Evolutionary conservation across 2,113 vertebrate species (phyloP), one percentile per base, ranked within the genome.

Genomic region (Perca flavescens): DNA sequence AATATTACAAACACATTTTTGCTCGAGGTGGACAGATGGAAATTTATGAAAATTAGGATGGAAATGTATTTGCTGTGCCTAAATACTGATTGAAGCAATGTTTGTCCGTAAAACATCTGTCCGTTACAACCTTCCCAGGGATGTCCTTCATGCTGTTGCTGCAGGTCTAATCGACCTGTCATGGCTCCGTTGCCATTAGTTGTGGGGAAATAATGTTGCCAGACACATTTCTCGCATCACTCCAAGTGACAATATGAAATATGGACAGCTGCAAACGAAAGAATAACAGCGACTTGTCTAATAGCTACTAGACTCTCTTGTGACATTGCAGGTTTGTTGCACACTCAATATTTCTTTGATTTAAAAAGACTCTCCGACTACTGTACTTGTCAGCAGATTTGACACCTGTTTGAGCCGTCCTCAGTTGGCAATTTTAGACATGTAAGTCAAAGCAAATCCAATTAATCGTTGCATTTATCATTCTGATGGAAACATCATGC

Each of bases 321-420:
- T 21, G 46, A 57, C 6, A 28, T 5, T 28, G 25, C 34, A 50
- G 22, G 54, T 74, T 74, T 77, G 68, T 71, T 15, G 6, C 6
- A 17, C 13, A 34, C 57, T 36, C 13, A 50, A 17, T 40, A 56
- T 46, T 6, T 60, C 40, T 56, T 15, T 54, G n/a, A 56, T 63
- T 66, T 22, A 7, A 57, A 77, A 62, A 46, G 40, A 28, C 28
- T 28, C 19, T 15, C 11, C 11, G 40, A 15, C 25, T 50, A 8
- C n/a, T 25, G 28, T 25, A 19, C 22, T 58, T 40, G 40, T 12
- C 28, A 21, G 63, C 62, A 57, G 25, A 52, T 54, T 43, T 17
- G 46, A 67, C 84, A 79, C 67, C 58, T 73, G 80, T 84, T 81
- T 84, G 79, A 62, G 66, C 7, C n/a, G 17, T 62, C 75, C 54